phyloP scores from a whole-genome alignment of 2,888 invertebrate genomes.

The Parthenolecanium corni region DNA sequence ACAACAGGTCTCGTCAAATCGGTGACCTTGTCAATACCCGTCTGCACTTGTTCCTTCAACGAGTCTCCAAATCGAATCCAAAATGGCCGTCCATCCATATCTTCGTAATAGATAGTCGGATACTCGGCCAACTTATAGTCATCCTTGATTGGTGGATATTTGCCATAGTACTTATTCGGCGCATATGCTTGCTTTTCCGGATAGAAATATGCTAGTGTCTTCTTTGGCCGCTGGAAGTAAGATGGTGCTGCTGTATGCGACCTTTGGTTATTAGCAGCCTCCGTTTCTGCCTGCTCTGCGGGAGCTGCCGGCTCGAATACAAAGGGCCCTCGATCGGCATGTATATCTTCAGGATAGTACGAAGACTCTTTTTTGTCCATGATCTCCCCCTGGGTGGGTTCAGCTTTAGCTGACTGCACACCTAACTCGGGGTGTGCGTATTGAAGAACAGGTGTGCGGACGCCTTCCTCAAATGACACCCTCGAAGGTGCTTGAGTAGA shows the following conservation, averaged over 20 bases:
- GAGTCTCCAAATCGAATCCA: conserved; percentile 63
- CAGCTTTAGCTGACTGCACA: conserved; percentile 56
- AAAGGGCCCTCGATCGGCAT: conserved; percentile 49
- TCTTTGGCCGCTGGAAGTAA: conserved; percentile 31
- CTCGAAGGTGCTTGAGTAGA: conserved; percentile 42
- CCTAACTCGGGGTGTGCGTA: conserved; percentile 71
- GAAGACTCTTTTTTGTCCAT: conserved; percentile 34
- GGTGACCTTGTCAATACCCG: conserved; percentile 56
- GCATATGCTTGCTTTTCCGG: conserved; percentile 35
- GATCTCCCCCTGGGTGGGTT: conserved; percentile 19
- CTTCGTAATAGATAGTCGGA: conserved; percentile 29
- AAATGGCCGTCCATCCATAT: conserved; percentile 43
- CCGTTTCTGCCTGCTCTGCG: conserved; percentile 20
- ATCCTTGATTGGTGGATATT: conserved; percentile 9
- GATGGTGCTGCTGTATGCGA: not conserved
- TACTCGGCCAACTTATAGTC: conserved; percentile 16
- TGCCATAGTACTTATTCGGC: conserved; percentile 10
- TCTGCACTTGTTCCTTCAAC: conserved; percentile 59
- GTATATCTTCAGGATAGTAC: conserved; percentile 45
- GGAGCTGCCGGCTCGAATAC: conserved; percentile 38
- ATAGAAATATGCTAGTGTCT: conserved; percentile 31
- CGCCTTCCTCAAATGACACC: conserved; percentile 55
- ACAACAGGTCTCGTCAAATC: conserved; percentile 55
- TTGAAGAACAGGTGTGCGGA: conserved; percentile 61
- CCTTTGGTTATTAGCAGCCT: conserved; percentile 7